These are phyloP conservation scores for Vanacampus margaritifer DNA, from an alignment of 2,113 vertebrate genomes.

Conservation along the genomic window DNA sequence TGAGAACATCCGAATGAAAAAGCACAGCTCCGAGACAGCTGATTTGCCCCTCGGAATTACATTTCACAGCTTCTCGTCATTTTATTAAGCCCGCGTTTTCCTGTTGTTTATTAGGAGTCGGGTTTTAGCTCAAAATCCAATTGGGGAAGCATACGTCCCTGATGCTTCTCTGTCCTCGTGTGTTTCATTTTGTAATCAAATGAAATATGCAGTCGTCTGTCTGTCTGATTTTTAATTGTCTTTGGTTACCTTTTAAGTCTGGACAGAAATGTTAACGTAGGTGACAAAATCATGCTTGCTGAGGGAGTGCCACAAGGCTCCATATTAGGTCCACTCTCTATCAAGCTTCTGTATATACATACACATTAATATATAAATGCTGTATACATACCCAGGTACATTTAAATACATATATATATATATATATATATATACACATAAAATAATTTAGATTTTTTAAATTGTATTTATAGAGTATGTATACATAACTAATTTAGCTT, in stretches of 20 bases:
- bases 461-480: no score
- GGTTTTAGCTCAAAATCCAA: conserved; percentile 5
- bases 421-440: no score
- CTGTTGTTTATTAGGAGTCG: conserved; percentile 44
- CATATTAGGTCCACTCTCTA: background rate
- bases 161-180: background rate
- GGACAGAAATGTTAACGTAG: background rate
- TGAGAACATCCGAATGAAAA: conserved; percentile 68
- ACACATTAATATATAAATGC: no score
- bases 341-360: no score
- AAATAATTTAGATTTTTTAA: no score
- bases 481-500: no score
- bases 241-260: background rate
- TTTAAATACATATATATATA: no score
- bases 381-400: no score
- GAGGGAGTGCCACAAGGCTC: conserved; percentile 12
- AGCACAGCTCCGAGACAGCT: conserved; percentile 54
- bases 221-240: background rate
- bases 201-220: background rate
- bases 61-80: conserved; percentile 56
- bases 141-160: background rate
- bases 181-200: background rate
- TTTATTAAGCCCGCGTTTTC: conserved; percentile 45
- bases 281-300: background rate
- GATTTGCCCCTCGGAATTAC: conserved; percentile 53